Percentiles rank a stretch among this genome's conserved stretches.
phyloP scores from a whole-genome alignment of 2,888 invertebrate species.

The Athetis lepigone region DNA sequence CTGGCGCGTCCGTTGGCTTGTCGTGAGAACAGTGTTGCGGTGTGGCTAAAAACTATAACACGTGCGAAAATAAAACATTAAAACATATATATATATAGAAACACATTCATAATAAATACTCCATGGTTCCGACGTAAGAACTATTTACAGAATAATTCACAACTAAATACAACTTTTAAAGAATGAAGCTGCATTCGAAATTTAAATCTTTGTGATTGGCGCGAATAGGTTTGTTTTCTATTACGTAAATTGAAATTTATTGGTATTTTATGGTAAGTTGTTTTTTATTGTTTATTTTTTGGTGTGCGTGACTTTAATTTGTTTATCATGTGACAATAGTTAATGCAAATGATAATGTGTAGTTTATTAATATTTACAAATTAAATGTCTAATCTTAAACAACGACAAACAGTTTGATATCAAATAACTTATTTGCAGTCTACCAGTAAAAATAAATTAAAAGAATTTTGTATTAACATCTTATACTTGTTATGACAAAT shows the following conservation, averaged over 20 bases:
- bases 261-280: slow-evolving; percentile 39
- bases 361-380: no score
- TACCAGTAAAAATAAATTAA: no score
- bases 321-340: neutral
- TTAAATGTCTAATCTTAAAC: no score
- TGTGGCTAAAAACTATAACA: slow-evolving; percentile 78
- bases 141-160: slow-evolving; percentile 18
- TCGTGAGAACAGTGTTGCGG: slow-evolving; percentile 79
- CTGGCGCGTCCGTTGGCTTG: slow-evolving; percentile 66
- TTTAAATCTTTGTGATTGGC: slow-evolving; percentile 44
- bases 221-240: slow-evolving; percentile 46
- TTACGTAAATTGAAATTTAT: slow-evolving; percentile 22
- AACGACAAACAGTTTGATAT: no score
- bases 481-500: no score
- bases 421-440: no score
- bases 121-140: neutral
- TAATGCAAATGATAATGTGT: neutral
- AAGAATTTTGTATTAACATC: no score
- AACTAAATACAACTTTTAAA: slow-evolving; percentile 7
- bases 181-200: slow-evolving; percentile 37
- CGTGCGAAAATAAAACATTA: slow-evolving; percentile 65
- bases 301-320: slow-evolving; percentile 46
- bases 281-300: slow-evolving; percentile 7
- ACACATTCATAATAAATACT: slow-evolving; percentile 26
- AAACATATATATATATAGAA: no score